Evolutionary conservation across 2,113 vertebrate species (phyloP), one percentile per base, ranked within the genome.

Genomic region (Lepus europaeus): DNA sequence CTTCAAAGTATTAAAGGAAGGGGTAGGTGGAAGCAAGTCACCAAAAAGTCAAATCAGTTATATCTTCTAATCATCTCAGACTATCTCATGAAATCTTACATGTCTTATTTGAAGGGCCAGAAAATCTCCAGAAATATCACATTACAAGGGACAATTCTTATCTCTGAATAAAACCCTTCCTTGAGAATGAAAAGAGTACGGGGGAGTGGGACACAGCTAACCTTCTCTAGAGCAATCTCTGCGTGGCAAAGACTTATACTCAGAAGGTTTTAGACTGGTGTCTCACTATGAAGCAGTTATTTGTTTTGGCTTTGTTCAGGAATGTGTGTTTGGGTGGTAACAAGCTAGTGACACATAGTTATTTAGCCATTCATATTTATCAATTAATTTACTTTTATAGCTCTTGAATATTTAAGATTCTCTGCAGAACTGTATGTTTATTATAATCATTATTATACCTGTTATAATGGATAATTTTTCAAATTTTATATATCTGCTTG

Each of bases 1-100:
- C 45, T 96, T 93, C 73, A 96, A 80, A 96, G 49, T 87, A 91
- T 68, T 80, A 89, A 45, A 63, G 1, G 90, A 9, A 84, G 36
- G 5, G 51, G 64, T 45, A 45, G 27, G 33, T 22, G 31, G 81
- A 77, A 76, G 4, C n/a, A 91, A 68, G 45, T 17, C 39, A 93
- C 27, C 39, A 72, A 73, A 95, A 3, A 33, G 59, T 19, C n/a
- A 70, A 74, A 89, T 69, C 79, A 77, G 19, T 68, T 82, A 66
- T 64, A 23, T 85, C 53, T 82, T 79, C 56, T 78, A 86, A n/a
- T 88, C 92, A 93, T 89, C 72, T 94, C 74, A 93, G 33, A 39
- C 86, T 80, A 68, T 61, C n/a, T 87, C 39, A 92, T 22, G 69
- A 92, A 91, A 93, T 95, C 36, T 91, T 88, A 78, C 16, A 85